Evolutionary conservation across 2,888 invertebrate genomes (phyloP).

Genomic region (Conops quadrifasciatus): DNA sequence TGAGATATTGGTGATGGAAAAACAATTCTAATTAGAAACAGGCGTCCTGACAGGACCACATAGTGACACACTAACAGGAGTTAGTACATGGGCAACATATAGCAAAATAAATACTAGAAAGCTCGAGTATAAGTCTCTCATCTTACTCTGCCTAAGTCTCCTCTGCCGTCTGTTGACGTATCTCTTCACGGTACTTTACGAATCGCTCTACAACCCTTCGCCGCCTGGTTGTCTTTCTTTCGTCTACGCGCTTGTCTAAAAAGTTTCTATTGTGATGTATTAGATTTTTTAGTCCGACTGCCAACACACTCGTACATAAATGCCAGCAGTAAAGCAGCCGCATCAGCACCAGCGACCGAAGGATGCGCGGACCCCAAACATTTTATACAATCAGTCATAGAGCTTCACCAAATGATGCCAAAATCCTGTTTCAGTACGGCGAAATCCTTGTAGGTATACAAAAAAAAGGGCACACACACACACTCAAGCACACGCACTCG

Average conservation of each 20-base stretch:
- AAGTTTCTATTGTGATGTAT: conserved; percentile 28
- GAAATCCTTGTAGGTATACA: conserved; percentile 56
- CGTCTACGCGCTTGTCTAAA: conserved; percentile 4
- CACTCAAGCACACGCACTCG: background rate
- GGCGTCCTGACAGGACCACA: no score
- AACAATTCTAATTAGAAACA: no score
- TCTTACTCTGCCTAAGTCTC: background rate
- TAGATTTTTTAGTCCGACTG: conserved; percentile 49
- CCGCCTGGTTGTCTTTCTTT: background rate
- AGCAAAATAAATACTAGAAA: no score
- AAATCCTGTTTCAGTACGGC: conserved; percentile 45
- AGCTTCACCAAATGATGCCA: conserved; percentile 47
- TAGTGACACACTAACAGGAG: no score
- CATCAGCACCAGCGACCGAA: background rate
- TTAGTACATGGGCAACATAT: no score
- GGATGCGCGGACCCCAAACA: background rate
- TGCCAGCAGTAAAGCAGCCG: conserved; percentile 48
- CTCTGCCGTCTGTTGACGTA: background rate
- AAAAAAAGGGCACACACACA: conserved; percentile 33
- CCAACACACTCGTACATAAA: conserved; percentile 61
- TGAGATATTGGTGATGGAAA: no score
- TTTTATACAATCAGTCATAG: conserved; percentile 44
- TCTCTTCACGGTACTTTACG: no score
- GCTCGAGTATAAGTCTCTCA: background rate
- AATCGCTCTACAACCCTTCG: background rate